phyloP scores from a whole-genome alignment of 1,140 invertebrate genomes.

The Zaprionus inermis region DNA sequence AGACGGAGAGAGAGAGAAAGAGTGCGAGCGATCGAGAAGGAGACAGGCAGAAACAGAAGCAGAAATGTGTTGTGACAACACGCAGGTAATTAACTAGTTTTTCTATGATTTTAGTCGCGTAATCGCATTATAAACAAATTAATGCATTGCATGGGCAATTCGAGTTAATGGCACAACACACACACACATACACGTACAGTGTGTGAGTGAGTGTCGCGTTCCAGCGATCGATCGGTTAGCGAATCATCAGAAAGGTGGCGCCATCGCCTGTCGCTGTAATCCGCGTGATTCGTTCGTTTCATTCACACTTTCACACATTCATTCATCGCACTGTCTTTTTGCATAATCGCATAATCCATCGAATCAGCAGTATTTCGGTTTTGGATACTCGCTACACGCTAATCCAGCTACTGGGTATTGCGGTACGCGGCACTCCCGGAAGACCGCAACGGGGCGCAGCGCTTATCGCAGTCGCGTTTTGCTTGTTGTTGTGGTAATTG shows the following conservation, averaged over 20 bases:
- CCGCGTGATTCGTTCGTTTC: constrained; percentile 8
- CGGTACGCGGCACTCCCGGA: constrained; percentile 51
- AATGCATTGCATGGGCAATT: constrained; percentile 47
- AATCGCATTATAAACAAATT: constrained; percentile 81
- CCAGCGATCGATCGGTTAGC: constrained; percentile 55
- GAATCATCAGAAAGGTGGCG: constrained; percentile 44
- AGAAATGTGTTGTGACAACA: constrained; percentile 65
- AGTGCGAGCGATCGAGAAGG: not conserved
- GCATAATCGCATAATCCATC: constrained; percentile 48
- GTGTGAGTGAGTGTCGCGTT: not conserved
- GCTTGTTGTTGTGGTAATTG: constrained; percentile 24
- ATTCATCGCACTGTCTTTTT: constrained; percentile 40
- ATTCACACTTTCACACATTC: constrained; percentile 3
- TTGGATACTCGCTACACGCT: not conserved
- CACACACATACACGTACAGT: not conserved
- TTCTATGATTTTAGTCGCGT: constrained; percentile 49
- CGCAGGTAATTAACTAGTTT: constrained; percentile 75
- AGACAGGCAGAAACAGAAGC: constrained; percentile 9
- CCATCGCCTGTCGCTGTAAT: constrained; percentile 35
- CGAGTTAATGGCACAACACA: constrained; percentile 38
- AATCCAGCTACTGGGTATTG: not conserved
- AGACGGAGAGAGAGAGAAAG: not conserved
- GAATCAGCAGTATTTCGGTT: constrained; percentile 22
- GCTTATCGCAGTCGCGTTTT: constrained; percentile 42
- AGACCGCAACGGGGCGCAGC: constrained; percentile 47